These are phyloP conservation scores for Clinocottus analis DNA, from an alignment of 2,113 vertebrate genomes.

Conservation along the genomic window DNA sequence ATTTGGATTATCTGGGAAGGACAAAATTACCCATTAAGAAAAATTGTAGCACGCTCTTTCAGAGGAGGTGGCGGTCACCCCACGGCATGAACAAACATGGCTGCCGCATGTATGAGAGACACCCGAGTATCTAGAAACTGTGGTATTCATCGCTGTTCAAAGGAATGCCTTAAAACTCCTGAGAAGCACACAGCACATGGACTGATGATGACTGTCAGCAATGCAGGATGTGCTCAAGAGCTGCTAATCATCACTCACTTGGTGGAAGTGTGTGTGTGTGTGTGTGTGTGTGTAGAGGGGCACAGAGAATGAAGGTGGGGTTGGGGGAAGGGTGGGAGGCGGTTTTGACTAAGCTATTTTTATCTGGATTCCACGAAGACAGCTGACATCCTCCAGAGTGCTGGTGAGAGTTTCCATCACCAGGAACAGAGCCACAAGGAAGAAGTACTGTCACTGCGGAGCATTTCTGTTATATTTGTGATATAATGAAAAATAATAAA, in stretches of 20 bases:
- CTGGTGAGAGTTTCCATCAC: constrained; percentile 40
- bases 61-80: not conserved
- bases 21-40: constrained; percentile 57
- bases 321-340: constrained; percentile 17
- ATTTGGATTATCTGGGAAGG: constrained; percentile 61
- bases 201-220: constrained; percentile 30
- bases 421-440: constrained; percentile 6
- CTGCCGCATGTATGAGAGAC: not conserved
- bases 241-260: constrained; percentile 51
- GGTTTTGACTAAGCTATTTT: constrained; percentile 69
- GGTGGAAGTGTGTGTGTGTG: not conserved
- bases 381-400: constrained; percentile 69
- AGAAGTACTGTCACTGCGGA: not conserved
- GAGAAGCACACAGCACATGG: constrained; percentile 2
- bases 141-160: not conserved
- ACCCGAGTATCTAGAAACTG: constrained; percentile 5
- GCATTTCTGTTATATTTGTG: not conserved
- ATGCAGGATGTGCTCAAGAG: constrained; percentile 29
- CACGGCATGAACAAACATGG: not conserved
- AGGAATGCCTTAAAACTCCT: not conserved
- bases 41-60: constrained; percentile 26
- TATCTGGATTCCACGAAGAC: constrained; percentile 71
- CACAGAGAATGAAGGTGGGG: constrained; percentile 22
- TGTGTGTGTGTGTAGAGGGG: not conserved
- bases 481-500: not conserved